phyloP scores from a whole-genome alignment of 1,140 invertebrate species.

The roundworm (Caenorhabditis elegans) region WBcel235 BX284603.4:2589001-2589500 shows the following conservation, averaged over 20 bases:
- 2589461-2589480: no score
- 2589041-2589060: slow-evolving; percentile 41
- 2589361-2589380: neutral
- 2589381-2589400: neutral
- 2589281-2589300: no score
- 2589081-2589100: slow-evolving; percentile 46
- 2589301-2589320: no score
- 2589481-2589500: no score
- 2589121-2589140: slow-evolving; percentile 35
- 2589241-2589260: neutral
- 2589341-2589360: neutral
- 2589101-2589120: slow-evolving; percentile 36
- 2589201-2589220: slow-evolving; percentile 36
- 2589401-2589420: no score
- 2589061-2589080: slow-evolving; percentile 46
- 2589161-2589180: slow-evolving; percentile 57
- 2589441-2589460: no score
- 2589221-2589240: slow-evolving; percentile 19
- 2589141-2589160: slow-evolving; percentile 57
- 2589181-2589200: slow-evolving; percentile 52
- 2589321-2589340: no score
- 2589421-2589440: no score
- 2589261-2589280: no score
- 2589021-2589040: neutral
- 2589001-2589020: neutral